These are phyloP conservation scores for Eulemur rufifrons DNA, from an alignment of 2,113 vertebrate species.

Conservation along the genomic window DNA sequence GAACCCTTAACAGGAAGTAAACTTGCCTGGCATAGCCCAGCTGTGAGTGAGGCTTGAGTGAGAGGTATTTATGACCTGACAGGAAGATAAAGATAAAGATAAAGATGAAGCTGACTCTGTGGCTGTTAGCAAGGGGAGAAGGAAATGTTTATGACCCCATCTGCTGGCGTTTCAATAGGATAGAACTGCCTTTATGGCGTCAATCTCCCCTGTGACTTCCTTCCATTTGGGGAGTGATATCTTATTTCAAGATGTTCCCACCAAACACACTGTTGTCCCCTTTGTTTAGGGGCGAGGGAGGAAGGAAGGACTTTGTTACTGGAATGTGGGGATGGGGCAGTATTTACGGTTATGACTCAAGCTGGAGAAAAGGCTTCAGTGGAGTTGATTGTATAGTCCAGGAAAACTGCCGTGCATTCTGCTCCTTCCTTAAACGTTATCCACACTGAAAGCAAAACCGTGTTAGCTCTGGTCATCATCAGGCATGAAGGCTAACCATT, in stretches of 20 bases:
- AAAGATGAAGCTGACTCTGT: slow-evolving; percentile 81
- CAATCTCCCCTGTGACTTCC: slow-evolving; percentile 83
- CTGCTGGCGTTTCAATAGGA: slow-evolving; percentile 83
- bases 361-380: not conserved
- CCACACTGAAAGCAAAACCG: not conserved
- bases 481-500: slow-evolving; percentile 25
- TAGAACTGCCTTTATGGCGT: slow-evolving; percentile 81
- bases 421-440: not conserved
- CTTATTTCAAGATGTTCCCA: slow-evolving; percentile 84
- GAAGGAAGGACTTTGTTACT: slow-evolving; percentile 78
- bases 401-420: slow-evolving; percentile 42
- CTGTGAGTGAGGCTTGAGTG: slow-evolving; percentile 77
- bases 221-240: slow-evolving; percentile 80
- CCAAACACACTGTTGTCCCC: slow-evolving; percentile 64
- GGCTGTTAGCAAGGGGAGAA: slow-evolving; percentile 80
- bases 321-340: slow-evolving; percentile 50
- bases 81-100: slow-evolving; percentile 84
- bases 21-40: slow-evolving; percentile 75
- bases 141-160: slow-evolving; percentile 85
- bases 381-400: not conserved
- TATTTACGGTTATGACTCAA: slow-evolving; percentile 12
- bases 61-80: slow-evolving; percentile 87
- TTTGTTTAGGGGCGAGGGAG: slow-evolving; percentile 71
- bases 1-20: slow-evolving; percentile 78
- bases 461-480: slow-evolving; percentile 23